Evolutionary conservation across 2,113 vertebrate species (phyloP).

Genomic region (Mesocricetus auratus): DNA sequence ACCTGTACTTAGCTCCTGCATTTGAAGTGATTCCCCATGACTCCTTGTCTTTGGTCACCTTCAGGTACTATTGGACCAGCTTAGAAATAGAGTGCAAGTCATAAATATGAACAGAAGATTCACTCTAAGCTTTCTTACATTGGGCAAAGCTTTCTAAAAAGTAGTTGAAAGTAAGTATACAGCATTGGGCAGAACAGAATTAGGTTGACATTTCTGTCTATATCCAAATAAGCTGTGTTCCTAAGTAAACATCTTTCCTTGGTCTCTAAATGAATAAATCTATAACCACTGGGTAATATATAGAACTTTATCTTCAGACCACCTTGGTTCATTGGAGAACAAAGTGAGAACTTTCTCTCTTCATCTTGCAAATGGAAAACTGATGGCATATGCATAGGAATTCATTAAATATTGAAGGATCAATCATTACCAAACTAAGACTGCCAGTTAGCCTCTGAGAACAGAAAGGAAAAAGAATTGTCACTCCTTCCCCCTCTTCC

Average conservation of each 20-base stretch:
- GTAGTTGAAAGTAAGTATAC: neutral
- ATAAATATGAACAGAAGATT: neutral
- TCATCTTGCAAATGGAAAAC: constrained; percentile 8
- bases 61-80: neutral
- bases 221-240: neutral
- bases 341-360: neutral
- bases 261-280: constrained; percentile 31
- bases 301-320: neutral
- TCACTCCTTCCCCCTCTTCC: neutral
- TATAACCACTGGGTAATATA: neutral
- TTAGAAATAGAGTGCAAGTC: constrained; percentile 7
- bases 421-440: constrained; percentile 44
- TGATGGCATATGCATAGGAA: neutral
- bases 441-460: neutral
- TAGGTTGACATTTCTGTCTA: neutral
- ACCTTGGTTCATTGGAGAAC: neutral
- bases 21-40: neutral
- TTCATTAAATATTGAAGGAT: constrained; percentile 59
- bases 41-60: neutral
- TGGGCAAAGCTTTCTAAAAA: neutral
- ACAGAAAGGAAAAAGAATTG: neutral
- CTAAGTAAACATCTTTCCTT: neutral
- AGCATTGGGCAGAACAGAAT: neutral
- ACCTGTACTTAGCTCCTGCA: neutral
- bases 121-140: neutral